Base-by-base conservation (phyloP, 2,888 invertebrate genomes). In the Lycia hirtaria region DNA sequence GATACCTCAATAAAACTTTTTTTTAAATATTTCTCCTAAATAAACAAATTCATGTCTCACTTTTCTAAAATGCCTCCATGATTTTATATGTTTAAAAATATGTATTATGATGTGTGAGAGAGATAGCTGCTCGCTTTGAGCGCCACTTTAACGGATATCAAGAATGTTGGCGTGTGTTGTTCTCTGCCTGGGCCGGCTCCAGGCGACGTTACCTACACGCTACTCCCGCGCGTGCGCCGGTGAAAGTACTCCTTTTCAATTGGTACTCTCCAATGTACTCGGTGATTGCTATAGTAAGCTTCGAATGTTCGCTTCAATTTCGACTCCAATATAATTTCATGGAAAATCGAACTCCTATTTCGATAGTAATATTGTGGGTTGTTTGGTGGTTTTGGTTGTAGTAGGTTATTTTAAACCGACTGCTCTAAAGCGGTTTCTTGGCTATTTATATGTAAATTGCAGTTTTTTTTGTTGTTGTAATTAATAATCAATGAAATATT, bases 111-210 rank as follows among this genome's bases (percentile, higher is more conserved):
- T n/a, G n/a, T n/a, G n/a, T n/a, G n/a, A n/a, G n/a, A n/a, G n/a
- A n/a, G n/a, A n/a, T n/a, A n/a, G n/a, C n/a, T n/a, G n/a, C n/a
- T 17, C 10, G 7, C 9, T 9, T 14, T 14, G 1, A 3, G 26
- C 4, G 17, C 0, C 10, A 17, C 4, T 10, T 17, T 28, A 43
- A 43, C 17, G 28, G n/a, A 45, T 30, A 33, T 35, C 32, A 41
- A 33, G 12, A 20, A 19, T 15, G 17, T 41, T 35, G 24, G 47
- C 47, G 24, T 24, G 15, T 35, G 35, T 28, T 20, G 17, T 38
- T 74, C 67, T 67, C 58, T 64, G 62, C 55, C 73, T 83, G 81
- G 81, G 81, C 44, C 52, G 20, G 51, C 60, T 76, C 81, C 80
- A 79, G 70, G 44, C 60, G 4, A 10, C 33, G 2, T 32, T 14